phyloP scores from a whole-genome alignment of 53 echinoderm and acorn worm genomes.

The Holothuria leucospilota region DNA sequence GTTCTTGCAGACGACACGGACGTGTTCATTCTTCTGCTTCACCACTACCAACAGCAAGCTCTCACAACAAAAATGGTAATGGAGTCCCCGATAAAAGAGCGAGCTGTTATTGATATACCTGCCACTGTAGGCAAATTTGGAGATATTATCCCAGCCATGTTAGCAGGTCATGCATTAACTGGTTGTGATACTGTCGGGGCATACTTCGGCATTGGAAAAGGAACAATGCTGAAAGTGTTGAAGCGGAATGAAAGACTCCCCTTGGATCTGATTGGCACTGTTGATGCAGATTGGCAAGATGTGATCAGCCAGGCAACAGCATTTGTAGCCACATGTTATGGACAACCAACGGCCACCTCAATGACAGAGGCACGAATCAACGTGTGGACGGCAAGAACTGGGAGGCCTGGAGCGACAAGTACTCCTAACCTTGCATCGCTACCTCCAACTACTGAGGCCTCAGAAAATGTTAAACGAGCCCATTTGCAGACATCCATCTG shows the following conservation, averaged over 20 bases:
- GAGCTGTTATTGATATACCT: constrained; percentile 59
- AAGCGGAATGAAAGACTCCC: constrained; percentile 14
- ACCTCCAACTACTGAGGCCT: constrained; percentile 62
- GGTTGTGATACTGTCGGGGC: constrained; percentile 64
- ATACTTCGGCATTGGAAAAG: constrained; percentile 60
- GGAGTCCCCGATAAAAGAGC: constrained; percentile 63
- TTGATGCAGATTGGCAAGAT: constrained; percentile 58
- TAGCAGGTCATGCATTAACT: constrained; percentile 59
- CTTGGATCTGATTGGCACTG: constrained; percentile 28
- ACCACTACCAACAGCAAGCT: constrained; percentile 29
- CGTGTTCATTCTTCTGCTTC: constrained; percentile 50
- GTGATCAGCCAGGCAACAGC: constrained; percentile 58
- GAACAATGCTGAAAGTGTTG: constrained; percentile 58
- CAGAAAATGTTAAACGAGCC: constrained; percentile 57
- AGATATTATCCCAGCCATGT: constrained; percentile 44
- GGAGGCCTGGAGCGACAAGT: not conserved
- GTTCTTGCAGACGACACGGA: constrained; percentile 64
- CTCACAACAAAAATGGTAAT: constrained; percentile 49
- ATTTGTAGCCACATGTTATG: constrained; percentile 59
- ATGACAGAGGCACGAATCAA: constrained; percentile 46
- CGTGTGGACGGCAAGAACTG: constrained; percentile 29
- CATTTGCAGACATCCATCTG: constrained; percentile 59
- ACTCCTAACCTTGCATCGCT: constrained; percentile 51
- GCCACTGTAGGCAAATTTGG: constrained; percentile 44
- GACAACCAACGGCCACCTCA: constrained; percentile 37